Base-by-base conservation (phyloP, 2,888 invertebrate genomes). In the Colostygia pectinataria region DNA sequence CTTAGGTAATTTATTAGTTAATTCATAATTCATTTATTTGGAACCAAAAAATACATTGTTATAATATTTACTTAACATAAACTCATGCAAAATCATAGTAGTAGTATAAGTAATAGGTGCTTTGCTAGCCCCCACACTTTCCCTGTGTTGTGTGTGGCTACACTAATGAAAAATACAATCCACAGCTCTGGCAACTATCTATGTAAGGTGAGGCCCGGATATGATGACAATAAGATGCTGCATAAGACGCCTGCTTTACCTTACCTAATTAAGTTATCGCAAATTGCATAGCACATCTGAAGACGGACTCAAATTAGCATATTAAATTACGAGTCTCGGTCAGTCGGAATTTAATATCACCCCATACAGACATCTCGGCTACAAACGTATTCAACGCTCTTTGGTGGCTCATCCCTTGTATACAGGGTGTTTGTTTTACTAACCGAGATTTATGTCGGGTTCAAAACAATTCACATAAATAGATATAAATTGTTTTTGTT, bases 271-370 rank as follows among this genome's bases (percentile, higher is more conserved):
- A 44, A 39, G 27, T 45, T 25, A 12, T 29, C 27, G 18, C 29
- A 23, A 41, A 51, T 36, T 24, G 45, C 45, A 18, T 15, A 37
- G 41, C 46, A 29, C 51, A 42, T 42, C 42, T 29, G 28, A 52
- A 52, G 46, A 46, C 42, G 42, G 29, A 57, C 61, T 60, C 52
- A 64, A 73, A 78, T 78, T 78, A 78, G 68, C 78, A 78, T 78
- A 77, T 75, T 74, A 72, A 71, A 78, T 77, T 74, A 77, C 55
- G 45, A 66, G 65, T 66, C 55, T 65, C 65, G 79, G 81, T 75
- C 79, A 80, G 77, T 69, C 57, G 80, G 81, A 82, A 82, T 82
- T 82, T 82, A 82, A 82, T 82, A 82, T 81, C 74, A 72, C 77
- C 67, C 77, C 80, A 80, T 80, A 80, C 77, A 80, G 79, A 71